Percentiles rank a stretch among this genome's conserved stretches.
These are phyloP conservation scores for Antheraea mylitta DNA, from an alignment of 1,140 invertebrate species.

Conservation along the genomic window DNA sequence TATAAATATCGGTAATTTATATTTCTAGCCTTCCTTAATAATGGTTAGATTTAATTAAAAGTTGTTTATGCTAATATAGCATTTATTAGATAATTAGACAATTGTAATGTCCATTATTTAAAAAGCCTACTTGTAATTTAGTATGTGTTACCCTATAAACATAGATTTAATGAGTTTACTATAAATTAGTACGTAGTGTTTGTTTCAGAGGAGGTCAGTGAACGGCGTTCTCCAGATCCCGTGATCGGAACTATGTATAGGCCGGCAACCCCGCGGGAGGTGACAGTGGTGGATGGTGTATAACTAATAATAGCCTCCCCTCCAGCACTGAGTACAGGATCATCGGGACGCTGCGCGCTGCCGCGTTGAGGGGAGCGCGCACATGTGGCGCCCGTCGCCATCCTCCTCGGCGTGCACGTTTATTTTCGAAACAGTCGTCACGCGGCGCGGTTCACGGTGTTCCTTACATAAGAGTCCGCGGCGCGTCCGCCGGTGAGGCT, in stretches of 20 bases:
- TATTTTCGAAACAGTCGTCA: slow-evolving; percentile 75
- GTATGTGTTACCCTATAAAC: not conserved
- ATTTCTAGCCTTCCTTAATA: not conserved
- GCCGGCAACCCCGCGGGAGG: slow-evolving; percentile 73
- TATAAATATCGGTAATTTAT: too few relatives aligned
- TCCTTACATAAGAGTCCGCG: slow-evolving; percentile 65
- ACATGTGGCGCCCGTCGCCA: slow-evolving; percentile 67
- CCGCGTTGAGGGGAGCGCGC: slow-evolving; percentile 55
- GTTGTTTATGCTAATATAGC: not conserved
- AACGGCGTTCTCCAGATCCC: slow-evolving; percentile 71
- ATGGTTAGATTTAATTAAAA: not conserved
- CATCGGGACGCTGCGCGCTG: slow-evolving; percentile 38
- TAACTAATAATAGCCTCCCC: slow-evolving; percentile 77
- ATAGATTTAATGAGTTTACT: slow-evolving; percentile 15
- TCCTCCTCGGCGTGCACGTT: slow-evolving; percentile 55
- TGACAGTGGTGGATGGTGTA: slow-evolving; percentile 74
- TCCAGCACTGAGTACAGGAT: slow-evolving; percentile 63
- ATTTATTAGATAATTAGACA: too few relatives aligned
- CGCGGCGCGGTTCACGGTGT: slow-evolving; percentile 68
- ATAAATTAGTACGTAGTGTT: slow-evolving; percentile 6
- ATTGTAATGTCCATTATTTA: not conserved
- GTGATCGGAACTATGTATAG: slow-evolving; percentile 74
- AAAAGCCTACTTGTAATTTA: not conserved
- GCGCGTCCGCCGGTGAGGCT: slow-evolving; percentile 39
- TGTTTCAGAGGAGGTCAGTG: slow-evolving; percentile 69